A percentile compares a stretch with the other conserved stretches of the same genome.
phyloP scores from a whole-genome alignment of 1,140 invertebrate genomes.

The Himalopsyche phryganea region DNA sequence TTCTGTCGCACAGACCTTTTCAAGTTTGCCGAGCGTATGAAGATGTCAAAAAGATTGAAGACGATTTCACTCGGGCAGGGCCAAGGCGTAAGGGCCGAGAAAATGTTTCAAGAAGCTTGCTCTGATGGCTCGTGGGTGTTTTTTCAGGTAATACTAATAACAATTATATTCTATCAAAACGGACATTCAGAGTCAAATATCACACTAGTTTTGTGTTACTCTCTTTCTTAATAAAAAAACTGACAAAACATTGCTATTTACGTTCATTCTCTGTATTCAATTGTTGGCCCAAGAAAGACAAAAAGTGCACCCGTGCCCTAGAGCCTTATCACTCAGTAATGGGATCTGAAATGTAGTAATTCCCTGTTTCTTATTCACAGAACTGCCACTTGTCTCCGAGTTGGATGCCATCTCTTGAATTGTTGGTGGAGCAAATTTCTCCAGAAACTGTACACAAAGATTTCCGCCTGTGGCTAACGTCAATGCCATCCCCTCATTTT shows the following conservation, averaged over 20 bases:
- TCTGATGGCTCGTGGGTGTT: constrained; percentile 77
- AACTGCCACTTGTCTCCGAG: constrained; percentile 91
- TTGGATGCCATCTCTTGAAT: constrained; percentile 83
- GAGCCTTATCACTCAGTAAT: too few relatives aligned
- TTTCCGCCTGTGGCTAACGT: constrained; percentile 83
- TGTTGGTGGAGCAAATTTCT: constrained; percentile 71
- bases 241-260: too few relatives aligned
- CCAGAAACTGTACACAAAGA: constrained; percentile 67
- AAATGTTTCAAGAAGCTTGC: constrained; percentile 71
- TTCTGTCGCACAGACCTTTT: constrained; percentile 42
- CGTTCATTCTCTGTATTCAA: too few relatives aligned
- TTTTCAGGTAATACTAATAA: constrained; percentile 48
- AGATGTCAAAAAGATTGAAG: constrained; percentile 70
- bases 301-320: too few relatives aligned
- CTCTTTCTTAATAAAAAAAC: too few relatives aligned
- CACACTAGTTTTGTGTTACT: too few relatives aligned
- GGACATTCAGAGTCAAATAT: too few relatives aligned
- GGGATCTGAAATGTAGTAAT: too few relatives aligned
- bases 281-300: too few relatives aligned
- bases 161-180: too few relatives aligned
- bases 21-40: constrained; percentile 74
- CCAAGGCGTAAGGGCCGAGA: constrained; percentile 75
- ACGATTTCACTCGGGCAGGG: constrained; percentile 90
- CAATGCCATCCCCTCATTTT: constrained; percentile 82
- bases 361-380: constrained; percentile 45